phyloP scores from a whole-genome alignment of 2,888 invertebrate genomes.

The Melanchra persicariae region DNA sequence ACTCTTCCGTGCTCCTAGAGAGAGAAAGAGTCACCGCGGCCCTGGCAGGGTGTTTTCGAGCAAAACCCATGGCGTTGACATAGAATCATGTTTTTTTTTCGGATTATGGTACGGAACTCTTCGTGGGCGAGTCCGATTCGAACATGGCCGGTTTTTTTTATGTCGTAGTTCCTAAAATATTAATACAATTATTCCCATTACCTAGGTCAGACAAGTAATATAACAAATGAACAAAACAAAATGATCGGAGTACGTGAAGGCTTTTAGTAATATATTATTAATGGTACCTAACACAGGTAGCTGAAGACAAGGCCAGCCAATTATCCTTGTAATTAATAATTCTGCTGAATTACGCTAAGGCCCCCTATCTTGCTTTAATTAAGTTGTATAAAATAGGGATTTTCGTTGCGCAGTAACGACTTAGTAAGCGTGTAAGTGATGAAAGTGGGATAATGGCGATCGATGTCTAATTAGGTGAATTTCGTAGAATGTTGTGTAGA shows the following conservation, averaged over 20 bases:
- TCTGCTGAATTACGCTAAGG: slow-evolving; percentile 65
- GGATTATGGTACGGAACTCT: no score
- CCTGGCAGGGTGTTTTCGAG: no score
- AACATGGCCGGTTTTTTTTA: not conserved
- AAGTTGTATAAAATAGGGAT: slow-evolving; percentile 64
- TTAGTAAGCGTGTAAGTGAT: slow-evolving; percentile 23
- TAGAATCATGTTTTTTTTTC: not conserved
- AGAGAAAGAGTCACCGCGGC: no score
- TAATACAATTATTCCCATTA: slow-evolving; percentile 36
- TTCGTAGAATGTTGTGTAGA: not conserved
- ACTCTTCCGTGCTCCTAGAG: no score
- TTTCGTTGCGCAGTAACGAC: slow-evolving; percentile 43
- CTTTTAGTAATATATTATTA: slow-evolving; percentile 67
- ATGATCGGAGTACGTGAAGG: slow-evolving; percentile 66
- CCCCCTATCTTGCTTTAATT: slow-evolving; percentile 62
- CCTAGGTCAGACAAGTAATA: slow-evolving; percentile 24
- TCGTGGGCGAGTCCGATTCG: not conserved
- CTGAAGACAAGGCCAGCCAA: slow-evolving; percentile 68
- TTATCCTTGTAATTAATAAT: slow-evolving; percentile 73
- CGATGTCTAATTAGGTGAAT: slow-evolving; percentile 17
- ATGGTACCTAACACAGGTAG: slow-evolving; percentile 64
- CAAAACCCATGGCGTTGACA: not conserved
- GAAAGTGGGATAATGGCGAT: slow-evolving; percentile 29
- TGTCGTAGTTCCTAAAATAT: slow-evolving; percentile 11
- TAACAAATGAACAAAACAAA: slow-evolving; percentile 55